phyloP scores from a whole-genome alignment of 2,797 vertebrate genomes.

The Neosilurus mollespiculum region DNA sequence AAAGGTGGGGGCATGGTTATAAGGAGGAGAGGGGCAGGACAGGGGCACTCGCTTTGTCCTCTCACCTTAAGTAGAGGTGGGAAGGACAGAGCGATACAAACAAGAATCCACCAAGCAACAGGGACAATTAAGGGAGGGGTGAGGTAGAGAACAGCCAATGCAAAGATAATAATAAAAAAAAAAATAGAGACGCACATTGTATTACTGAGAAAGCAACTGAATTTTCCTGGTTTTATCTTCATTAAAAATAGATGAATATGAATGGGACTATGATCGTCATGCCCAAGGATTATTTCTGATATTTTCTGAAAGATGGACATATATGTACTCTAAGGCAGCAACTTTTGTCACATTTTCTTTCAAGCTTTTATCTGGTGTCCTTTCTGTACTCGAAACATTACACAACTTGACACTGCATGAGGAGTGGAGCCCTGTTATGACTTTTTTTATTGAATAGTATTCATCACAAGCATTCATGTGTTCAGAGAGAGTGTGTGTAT shows the following conservation, averaged over 20 bases:
- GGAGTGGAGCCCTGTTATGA: conserved; percentile 62
- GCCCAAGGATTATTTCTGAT: conserved; percentile 74
- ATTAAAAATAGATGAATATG: conserved; percentile 71
- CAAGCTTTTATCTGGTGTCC: conserved; percentile 64
- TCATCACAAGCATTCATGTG: conserved; percentile 60
- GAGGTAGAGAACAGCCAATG: conserved; percentile 69
- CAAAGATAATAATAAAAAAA: conserved; percentile 65
- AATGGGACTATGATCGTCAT: conserved; percentile 69
- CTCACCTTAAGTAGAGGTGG: conserved; percentile 39
- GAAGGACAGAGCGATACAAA: conserved; percentile 61
- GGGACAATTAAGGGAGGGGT: conserved; percentile 70
- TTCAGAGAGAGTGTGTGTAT: conserved; percentile 61
- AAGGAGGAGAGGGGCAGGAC: conserved; percentile 19
- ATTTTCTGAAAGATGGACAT: conserved; percentile 65
- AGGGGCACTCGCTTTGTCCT: conserved; percentile 39
- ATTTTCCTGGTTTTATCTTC: conserved; percentile 62
- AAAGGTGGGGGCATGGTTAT: conserved; percentile 19
- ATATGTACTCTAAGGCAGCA: conserved; percentile 65
- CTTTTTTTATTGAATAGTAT: conserved; percentile 63
- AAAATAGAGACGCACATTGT: conserved; percentile 66
- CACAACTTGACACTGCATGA: conserved; percentile 69
- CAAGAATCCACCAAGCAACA: conserved; percentile 65
- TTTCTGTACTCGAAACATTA: conserved; percentile 64
- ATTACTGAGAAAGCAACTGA: conserved; percentile 72
- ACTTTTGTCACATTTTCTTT: conserved; percentile 60